Conservation (phyloP, 2,113 vertebrate genomes). For the Platycercus adscitus region DNA sequence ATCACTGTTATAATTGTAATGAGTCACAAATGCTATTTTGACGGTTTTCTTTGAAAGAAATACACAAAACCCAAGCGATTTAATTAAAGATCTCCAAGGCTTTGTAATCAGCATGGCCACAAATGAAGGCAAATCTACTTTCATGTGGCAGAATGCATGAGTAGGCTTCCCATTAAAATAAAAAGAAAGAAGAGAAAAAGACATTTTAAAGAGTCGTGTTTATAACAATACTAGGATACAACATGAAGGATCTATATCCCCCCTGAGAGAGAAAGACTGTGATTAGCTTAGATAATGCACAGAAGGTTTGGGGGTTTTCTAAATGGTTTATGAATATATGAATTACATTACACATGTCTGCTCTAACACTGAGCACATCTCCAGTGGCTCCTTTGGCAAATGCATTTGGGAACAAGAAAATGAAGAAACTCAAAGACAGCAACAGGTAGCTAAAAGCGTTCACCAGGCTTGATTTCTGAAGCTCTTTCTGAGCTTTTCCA, state of each 20-base stretch:
- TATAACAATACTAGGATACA: neutral
- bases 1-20: conserved; percentile 38
- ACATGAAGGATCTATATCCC: neutral
- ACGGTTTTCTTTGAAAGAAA: conserved; percentile 74
- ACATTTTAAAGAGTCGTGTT: neutral
- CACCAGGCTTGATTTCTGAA: neutral
- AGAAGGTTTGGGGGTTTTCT: rapidly evolving
- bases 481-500: neutral
- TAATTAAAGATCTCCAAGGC: conserved; percentile 74
- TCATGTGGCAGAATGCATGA: conserved; percentile 59
- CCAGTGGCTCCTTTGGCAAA: neutral
- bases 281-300: neutral
- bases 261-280: neutral
- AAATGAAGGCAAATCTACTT: conserved; percentile 55
- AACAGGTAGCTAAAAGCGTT: neutral
- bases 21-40: conserved; percentile 75
- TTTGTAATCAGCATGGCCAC: conserved; percentile 74
- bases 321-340: neutral
- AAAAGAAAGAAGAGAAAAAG: neutral
- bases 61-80: conserved; percentile 44
- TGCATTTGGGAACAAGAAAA: neutral
- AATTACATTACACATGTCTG: neutral
- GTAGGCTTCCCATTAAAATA: conserved; percentile 1
- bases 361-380: neutral
- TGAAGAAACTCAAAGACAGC: neutral